Base-by-base conservation (phyloP, 2,888 invertebrate species). In the Chloroclysta siterata region DNA sequence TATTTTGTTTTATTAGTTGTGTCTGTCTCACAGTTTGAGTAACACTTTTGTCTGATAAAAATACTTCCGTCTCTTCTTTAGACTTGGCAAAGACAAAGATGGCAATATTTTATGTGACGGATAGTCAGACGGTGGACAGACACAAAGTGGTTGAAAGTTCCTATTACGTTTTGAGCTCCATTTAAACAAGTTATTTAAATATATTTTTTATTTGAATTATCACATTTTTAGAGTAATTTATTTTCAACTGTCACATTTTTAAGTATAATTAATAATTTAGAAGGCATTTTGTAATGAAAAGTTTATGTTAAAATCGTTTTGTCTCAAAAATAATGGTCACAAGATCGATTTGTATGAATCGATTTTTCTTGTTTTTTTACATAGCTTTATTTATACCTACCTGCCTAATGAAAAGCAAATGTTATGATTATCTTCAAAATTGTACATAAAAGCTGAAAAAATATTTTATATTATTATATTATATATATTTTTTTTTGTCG, bases 111-210 rank as follows among this genome's bases (percentile, higher is more conserved):
- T 7, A 8, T 6, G 7, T 33, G 29, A 29, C 6, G 29, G 29
- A 6, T 33, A 33, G 7, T 33, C 33, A 33, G 33, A 33, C 1
- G 8, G 6, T 33, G 33, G 5, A 33, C 33, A 8, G 7, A 8
- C 33, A 33, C 33, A 69, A 80, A 84, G 89, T 88, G 90, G 90
- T 89, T 88, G 78, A 85, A 74, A 87, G 90, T 91, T 91, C 90
- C 90, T 91, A 88, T 86, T 84, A 78, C 14, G 78, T 82, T 80
- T 69, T 68, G 66, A 60, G 76, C 68, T 75, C 73, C 72, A 62
- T 46, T 46, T 17, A 17, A 65, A 60, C 11, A 56, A 58, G 46
- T 70, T 62, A 63, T 8, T 28, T 4, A 13, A 29, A 17, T 22
- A 17, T 17, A 5, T 28, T 5, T 28, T 48, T 29, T 29, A 47